Base-by-base conservation (phyloP, 2,888 invertebrate genomes). In the Sicus ferrugineus region DNA sequence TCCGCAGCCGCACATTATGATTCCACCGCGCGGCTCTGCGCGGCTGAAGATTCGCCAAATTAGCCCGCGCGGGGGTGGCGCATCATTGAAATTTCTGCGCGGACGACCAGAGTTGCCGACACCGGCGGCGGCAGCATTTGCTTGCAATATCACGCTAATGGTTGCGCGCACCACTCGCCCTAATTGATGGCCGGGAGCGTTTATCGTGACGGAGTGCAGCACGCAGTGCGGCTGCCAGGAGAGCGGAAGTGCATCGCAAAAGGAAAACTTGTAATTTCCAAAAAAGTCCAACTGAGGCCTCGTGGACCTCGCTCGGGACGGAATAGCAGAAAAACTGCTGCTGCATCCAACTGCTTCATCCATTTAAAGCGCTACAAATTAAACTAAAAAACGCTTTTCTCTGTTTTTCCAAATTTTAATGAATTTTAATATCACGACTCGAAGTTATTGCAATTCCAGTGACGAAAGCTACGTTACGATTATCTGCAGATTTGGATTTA, bases 1-100 rank as follows among this genome's bases (percentile, higher is more conserved):
- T 75, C 71, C 74, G 69, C 72, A 72, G 72, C 72, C 73, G 38
- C 38, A 21, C 66, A 21, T 66, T 46, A 66, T 56, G 56, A 66
- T 14, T 26, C 9, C 6, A 28, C 16, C 26, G 54, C 54, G 14
- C 28, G 14, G 26, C 14, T 23, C 28, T 23, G 14, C 23, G 46
- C 6, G 2, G 26, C 4, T 23, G 26, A 73, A 73, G 73, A 75
- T 75, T 75, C 73, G 72, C 50, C 31, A 73, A 73, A 76, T 72
- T 72, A 59, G 59, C 58, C 64, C 14, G 16, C 23, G 63, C 21
- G 16, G 16, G 48, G 6, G 48, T 48, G 48, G 48, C 9, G 48
- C 48, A 23, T 28, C 58, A 19, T 58, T 58, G 34, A 16, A 30
- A 58, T 16, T n/a, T 21, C 61, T 38, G 34, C 19, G 21, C 30